Base-by-base conservation (phyloP, 2,113 vertebrate species). In the Hippocampus guttulatus region DNA sequence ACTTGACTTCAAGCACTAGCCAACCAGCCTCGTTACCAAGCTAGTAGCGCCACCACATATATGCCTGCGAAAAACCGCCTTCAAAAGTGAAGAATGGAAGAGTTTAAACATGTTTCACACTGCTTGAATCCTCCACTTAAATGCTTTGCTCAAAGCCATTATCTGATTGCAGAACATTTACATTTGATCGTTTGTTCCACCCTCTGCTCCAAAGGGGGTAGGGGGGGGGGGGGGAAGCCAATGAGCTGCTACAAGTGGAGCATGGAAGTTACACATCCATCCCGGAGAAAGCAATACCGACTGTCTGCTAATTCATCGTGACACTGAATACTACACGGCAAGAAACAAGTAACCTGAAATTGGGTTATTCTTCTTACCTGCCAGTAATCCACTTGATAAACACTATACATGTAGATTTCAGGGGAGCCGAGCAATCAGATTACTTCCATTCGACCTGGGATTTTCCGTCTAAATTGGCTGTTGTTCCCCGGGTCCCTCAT, bases 361-460 rank as follows among this genome's bases (percentile, higher is more conserved):
- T 91, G 89, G 89, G 91, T 93, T 93, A 92, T 87, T 86, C 77
- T 75, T 92, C 91, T 91, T 90, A 92, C 90, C 91, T 93, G 92
- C 89, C 90, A 88, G 91, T 93, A 92, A 93, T 91, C 88, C 83
- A 88, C 84, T 91, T 92, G 92, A 91, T 93, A 92, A 93, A 88
- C 91, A 91, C 92, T 91, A 91, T 92, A 90, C 88, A 92, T 91
- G 90, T 90, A 93, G 90, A 92, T 93, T 92, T 91, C 86, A 82
- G 78, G 89, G 89, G 89, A 88, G 87, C 81, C 85, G 83, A 84
- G 81, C 87, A 93, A 93, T 92, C 91, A 87, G 87, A 92, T 93
- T 93, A 92, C 85, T 83, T 74, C 18, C 77, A 88, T 80, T 81
- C 85, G 85, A 89, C 87, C 87, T 86, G 87, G 84, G 85, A 88